Percentiles rank a stretch among this genome's conserved stretches.
These are phyloP conservation scores for Orthosia incerta DNA, from an alignment of 2,888 invertebrate genomes.

Conservation along the genomic window DNA sequence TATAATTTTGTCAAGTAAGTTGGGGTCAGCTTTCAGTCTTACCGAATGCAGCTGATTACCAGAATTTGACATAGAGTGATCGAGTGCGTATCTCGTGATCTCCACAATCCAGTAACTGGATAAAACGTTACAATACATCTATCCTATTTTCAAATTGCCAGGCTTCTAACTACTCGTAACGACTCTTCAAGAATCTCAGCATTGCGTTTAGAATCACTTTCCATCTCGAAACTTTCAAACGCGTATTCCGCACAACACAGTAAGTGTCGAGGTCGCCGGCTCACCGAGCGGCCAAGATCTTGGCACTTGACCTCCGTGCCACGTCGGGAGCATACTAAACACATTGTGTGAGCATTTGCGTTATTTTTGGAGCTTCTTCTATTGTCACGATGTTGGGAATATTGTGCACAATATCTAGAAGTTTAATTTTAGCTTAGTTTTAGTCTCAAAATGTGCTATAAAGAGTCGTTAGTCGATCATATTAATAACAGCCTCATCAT, in stretches of 20 bases:
- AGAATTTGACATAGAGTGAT: too few relatives aligned
- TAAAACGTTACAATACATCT: too few relatives aligned
- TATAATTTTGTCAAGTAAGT: too few relatives aligned
- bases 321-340: slow-evolving; percentile 62
- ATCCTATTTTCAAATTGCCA: neutral
- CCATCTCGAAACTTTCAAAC: slow-evolving; percentile 22
- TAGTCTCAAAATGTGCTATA: too few relatives aligned
- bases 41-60: too few relatives aligned
- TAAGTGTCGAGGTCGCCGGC: slow-evolving; percentile 52
- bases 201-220: slow-evolving; percentile 22
- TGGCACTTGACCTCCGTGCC: slow-evolving; percentile 67
- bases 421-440: too few relatives aligned
- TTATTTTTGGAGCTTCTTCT: slow-evolving; percentile 44
- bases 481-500: too few relatives aligned
- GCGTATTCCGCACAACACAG: slow-evolving; percentile 1
- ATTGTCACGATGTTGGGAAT: neutral
- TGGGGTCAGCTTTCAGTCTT: too few relatives aligned
- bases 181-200: neutral
- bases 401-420: neutral
- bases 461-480: too few relatives aligned
- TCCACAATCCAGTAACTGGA: too few relatives aligned
- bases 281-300: slow-evolving; percentile 66
- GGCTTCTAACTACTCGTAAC: neutral
- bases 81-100: too few relatives aligned
- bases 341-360: slow-evolving; percentile 41